Evolutionary conservation across 2,888 invertebrate species (phyloP).

Genomic region (Dicyrtomina minuta): DNA sequence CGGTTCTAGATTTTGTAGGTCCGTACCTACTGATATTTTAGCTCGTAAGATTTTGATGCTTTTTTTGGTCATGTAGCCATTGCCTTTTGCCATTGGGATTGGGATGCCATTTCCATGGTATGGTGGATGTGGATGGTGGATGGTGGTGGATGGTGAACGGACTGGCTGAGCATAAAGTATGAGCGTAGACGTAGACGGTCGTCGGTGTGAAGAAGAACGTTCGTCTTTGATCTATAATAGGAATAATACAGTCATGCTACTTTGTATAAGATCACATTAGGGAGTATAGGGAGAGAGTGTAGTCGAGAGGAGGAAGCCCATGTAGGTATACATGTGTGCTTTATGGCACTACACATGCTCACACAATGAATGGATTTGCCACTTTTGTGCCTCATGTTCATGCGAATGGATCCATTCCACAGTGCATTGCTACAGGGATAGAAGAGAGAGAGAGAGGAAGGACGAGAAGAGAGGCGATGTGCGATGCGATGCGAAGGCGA

Average conservation of each 20-base stretch:
- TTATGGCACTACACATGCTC: conserved; percentile 49
- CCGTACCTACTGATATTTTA: too few species aligned
- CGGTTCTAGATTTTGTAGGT: too few species aligned
- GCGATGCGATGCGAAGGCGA: conserved; percentile 20
- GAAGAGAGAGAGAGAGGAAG: background rate
- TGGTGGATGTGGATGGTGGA: too few species aligned
- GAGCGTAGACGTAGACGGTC: too few species aligned
- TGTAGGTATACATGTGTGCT: conserved; percentile 27
- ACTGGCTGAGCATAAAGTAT: too few species aligned
- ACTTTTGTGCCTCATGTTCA: conserved; percentile 20
- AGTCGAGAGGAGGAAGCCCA: background rate
- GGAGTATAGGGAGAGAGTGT: background rate
- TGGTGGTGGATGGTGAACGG: too few species aligned
- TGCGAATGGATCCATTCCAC: conserved; percentile 5
- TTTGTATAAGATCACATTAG: background rate
- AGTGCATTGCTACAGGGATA: background rate
- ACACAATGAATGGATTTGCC: conserved; percentile 33
- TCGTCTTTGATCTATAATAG: conserved; percentile 17
- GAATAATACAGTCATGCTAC: conserved; percentile 6
- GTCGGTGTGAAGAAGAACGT: conserved; percentile 1
- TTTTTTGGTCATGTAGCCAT: too few species aligned
- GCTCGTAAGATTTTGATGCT: too few species aligned
- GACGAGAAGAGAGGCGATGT: background rate
- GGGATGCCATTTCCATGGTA: too few species aligned
- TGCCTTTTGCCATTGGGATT: too few species aligned